Evolutionary conservation across 2,113 vertebrate species (phyloP).

Genomic region (Gobius niger): DNA sequence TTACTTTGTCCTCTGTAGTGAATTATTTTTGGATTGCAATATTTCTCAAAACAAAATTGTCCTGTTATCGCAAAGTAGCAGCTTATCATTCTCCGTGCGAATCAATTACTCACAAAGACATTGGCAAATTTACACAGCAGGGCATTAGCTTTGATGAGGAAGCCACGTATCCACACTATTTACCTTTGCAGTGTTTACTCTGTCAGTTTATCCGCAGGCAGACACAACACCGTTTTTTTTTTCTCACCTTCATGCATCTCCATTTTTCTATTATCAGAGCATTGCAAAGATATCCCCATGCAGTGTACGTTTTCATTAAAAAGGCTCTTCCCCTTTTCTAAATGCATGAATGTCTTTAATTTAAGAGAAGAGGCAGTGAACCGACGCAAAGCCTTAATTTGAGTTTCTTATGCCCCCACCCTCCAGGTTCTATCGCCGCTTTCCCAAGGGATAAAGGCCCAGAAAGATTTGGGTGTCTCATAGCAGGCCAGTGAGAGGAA

Average conservation of each 20-base stretch:
- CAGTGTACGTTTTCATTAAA: slow-evolving; percentile 64
- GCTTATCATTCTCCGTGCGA: slow-evolving; percentile 52
- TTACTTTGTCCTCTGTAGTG: slow-evolving; percentile 53
- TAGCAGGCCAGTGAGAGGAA: slow-evolving; percentile 43
- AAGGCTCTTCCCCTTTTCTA: slow-evolving; percentile 38
- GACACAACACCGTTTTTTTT: slow-evolving; percentile 20
- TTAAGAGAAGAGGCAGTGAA: slow-evolving; percentile 62
- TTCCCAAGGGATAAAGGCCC: slow-evolving; percentile 22
- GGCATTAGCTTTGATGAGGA: slow-evolving; percentile 61
- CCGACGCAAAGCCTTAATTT: slow-evolving; percentile 69
- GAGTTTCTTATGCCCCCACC: slow-evolving; percentile 36
- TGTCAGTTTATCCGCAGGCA: slow-evolving; percentile 60
- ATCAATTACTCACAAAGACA: slow-evolving; percentile 67
- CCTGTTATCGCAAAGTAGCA: slow-evolving; percentile 61
- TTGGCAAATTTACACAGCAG: slow-evolving; percentile 63
- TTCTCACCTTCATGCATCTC: slow-evolving; percentile 8
- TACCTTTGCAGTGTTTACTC: slow-evolving; percentile 57
- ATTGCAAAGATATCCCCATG: slow-evolving; percentile 48
- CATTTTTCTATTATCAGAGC: slow-evolving; percentile 41
- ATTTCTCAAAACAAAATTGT: slow-evolving; percentile 53
- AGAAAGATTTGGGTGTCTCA: slow-evolving; percentile 32
- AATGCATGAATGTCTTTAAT: slow-evolving; percentile 62
- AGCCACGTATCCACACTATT: slow-evolving; percentile 57
- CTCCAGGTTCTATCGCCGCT: slow-evolving; percentile 19
- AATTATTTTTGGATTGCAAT: slow-evolving; percentile 46